Conservation (phyloP, 2,113 vertebrate species). For the Tylochromis polylepis region DNA sequence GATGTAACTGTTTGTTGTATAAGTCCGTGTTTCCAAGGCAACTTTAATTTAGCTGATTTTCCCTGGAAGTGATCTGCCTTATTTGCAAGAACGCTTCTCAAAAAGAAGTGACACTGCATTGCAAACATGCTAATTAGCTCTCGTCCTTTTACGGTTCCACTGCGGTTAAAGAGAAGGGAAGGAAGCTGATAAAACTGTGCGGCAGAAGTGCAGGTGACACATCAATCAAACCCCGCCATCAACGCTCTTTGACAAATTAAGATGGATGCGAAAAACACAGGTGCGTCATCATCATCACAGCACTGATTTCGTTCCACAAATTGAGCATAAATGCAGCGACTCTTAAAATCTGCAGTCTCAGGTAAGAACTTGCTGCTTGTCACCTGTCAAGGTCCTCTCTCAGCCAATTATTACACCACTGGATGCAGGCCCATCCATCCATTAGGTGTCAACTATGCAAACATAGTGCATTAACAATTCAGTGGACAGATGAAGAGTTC, state of each 20-base stretch:
- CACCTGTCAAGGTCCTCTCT: not conserved
- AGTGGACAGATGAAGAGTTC: not conserved
- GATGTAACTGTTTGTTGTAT: constrained; percentile 14
- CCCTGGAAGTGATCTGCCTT: constrained; percentile 1
- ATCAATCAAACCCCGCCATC: constrained; percentile 23
- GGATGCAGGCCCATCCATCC: constrained; percentile 10
- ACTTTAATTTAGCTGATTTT: constrained; percentile 13
- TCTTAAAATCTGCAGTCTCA: not conserved
- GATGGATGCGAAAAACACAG: constrained; percentile 36
- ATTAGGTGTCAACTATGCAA: constrained; percentile 26
- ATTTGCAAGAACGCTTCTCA: constrained; percentile 3
- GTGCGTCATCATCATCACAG: constrained; percentile 9
- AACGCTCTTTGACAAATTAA: constrained; percentile 4
- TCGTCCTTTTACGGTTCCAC: not conserved
- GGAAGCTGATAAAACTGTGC: not conserved
- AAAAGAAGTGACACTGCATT: not conserved
- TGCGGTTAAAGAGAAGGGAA: not conserved
- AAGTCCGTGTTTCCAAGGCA: constrained; percentile 35
- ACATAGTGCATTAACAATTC: not conserved
- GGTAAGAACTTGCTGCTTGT: constrained; percentile 10
- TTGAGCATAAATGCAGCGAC: not conserved
- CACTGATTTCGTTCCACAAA: constrained; percentile 11
- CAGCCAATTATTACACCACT: not conserved
- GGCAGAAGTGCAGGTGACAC: constrained; percentile 1
- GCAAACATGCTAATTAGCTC: constrained; percentile 23